Conservation (phyloP, 2,113 vertebrate genomes). For the Falcunculus frontatus region DNA sequence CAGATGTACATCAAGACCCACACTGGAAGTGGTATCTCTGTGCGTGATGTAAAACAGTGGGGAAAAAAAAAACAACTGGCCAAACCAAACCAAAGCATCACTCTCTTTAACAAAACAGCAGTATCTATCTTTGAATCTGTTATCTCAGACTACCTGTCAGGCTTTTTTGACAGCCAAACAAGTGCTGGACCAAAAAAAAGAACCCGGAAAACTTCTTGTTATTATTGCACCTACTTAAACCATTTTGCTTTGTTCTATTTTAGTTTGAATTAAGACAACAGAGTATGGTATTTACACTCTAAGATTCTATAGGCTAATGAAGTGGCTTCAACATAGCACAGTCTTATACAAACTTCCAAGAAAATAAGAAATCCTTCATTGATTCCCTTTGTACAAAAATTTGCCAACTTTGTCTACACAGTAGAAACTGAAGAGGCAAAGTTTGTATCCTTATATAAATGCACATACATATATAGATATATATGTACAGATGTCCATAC, state of each 20-base stretch:
- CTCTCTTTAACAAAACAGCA: neutral
- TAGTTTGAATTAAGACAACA: constrained; percentile 51
- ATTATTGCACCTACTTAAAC: constrained; percentile 22
- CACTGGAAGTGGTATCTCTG: constrained; percentile 5
- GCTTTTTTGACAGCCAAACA: neutral
- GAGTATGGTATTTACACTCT: constrained; percentile 64
- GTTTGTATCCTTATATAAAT: constrained; percentile 32
- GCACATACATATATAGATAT: constrained; percentile 7
- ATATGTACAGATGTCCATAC: constrained; percentile 20
- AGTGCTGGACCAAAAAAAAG: neutral
- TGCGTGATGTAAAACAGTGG: neutral
- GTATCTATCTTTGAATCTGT: neutral
- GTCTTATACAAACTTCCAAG: constrained; percentile 41
- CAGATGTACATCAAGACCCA: neutral
- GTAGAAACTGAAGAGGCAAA: constrained; percentile 70
- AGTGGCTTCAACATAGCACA: constrained; percentile 35
- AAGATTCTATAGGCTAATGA: constrained; percentile 1
- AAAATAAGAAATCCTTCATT: constrained; percentile 68
- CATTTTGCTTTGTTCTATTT: neutral
- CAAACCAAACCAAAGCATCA: neutral
- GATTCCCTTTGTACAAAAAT: constrained; percentile 68
- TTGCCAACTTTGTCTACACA: constrained; percentile 69
- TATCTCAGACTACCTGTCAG: neutral
- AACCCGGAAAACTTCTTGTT: neutral
- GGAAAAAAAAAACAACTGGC: neutral